These are phyloP conservation scores for Synanthedon formicaeformis DNA, from an alignment of 2,888 invertebrate species.

Conservation along the genomic window DNA sequence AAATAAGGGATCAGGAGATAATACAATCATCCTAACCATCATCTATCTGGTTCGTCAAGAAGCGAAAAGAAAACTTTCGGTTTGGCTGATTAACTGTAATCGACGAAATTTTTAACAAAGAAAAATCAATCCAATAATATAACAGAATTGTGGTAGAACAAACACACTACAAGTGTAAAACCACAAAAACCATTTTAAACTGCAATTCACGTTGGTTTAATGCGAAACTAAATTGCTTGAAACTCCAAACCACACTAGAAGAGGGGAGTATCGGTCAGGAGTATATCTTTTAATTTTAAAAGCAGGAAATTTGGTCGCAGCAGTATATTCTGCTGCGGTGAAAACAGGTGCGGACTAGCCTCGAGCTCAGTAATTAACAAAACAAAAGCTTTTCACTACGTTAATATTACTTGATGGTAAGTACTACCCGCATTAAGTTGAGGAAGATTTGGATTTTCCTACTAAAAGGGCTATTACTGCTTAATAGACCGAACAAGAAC, in stretches of 20 bases:
- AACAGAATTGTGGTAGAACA: no score
- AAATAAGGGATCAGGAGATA: no score
- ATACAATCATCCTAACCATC: no score
- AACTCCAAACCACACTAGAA: constrained; percentile 2
- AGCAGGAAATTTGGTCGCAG: constrained; percentile 41
- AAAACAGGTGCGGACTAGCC: constrained; percentile 47
- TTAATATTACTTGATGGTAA: constrained; percentile 43
- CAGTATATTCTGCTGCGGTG: constrained; percentile 48
- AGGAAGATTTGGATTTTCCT: constrained; percentile 26
- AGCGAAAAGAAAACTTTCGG: no score
- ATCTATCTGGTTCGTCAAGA: no score
- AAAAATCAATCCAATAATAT: no score
- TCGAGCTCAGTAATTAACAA: constrained; percentile 53
- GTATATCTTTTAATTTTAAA: constrained; percentile 46
- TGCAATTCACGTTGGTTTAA: constrained; percentile 3
- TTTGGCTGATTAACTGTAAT: no score
- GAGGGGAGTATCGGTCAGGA: constrained; percentile 31
- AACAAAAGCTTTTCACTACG: constrained; percentile 53
- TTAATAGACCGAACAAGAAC: not conserved
- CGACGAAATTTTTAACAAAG: no score
- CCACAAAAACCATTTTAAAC: not conserved
- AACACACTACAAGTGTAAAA: not conserved
- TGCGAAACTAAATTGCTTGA: constrained; percentile 1
- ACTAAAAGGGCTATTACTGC: not conserved
- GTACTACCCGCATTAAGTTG: constrained; percentile 39